Evolutionary conservation across 2,797 vertebrate genomes (phyloP), one percentile per base, ranked within the genome.

Genomic region (Molothrus ater): DNA sequence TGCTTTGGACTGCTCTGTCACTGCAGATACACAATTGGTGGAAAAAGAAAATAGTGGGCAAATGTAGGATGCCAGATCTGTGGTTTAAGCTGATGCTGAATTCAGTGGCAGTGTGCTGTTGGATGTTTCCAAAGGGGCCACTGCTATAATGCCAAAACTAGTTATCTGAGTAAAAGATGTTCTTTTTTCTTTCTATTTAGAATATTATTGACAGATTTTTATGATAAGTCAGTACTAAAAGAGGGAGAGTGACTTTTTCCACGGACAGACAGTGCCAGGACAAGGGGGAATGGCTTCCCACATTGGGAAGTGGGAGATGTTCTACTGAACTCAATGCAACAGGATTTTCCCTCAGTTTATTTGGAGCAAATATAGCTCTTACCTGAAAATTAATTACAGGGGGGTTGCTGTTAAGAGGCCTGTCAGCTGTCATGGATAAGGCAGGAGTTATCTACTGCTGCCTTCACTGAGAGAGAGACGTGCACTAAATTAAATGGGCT

Each of bases 391-490:
- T 94, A 97, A 92, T 94, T 91, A 51, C 8, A 65, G 59, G 25
- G 66, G 51, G 63, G 59, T 75, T 91, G 76, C 75, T 88, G 91
- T 70, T 92, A 75, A 96, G 82, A 91, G 80, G 66, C 79, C 87
- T 96, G 95, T 66, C 95, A 96, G 63, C n/a, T 94, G 87, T 88
- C 91, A 53, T 40, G 92, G 93, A 81, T 92, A 93, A 94, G 84
- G 56, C 70, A 86, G 50, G 84, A 70, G 91, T 95, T 95, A 95
- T 96, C 95, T 95, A 43, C 79, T 53, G 73, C 65, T 83, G 87
- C 80, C 81, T 90, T 95, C 95, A 93, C 43, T 5, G 53, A 28
- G 81, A 85, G 81, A 69, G 65, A 91, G 93, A 96, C 59, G 1
- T 34, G 81, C 82, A 69, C 87, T 96, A 74, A 94, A 92, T 96